Base-by-base conservation (phyloP, 2,888 invertebrate genomes). In the Marasmarcha lunaedactyla region DNA sequence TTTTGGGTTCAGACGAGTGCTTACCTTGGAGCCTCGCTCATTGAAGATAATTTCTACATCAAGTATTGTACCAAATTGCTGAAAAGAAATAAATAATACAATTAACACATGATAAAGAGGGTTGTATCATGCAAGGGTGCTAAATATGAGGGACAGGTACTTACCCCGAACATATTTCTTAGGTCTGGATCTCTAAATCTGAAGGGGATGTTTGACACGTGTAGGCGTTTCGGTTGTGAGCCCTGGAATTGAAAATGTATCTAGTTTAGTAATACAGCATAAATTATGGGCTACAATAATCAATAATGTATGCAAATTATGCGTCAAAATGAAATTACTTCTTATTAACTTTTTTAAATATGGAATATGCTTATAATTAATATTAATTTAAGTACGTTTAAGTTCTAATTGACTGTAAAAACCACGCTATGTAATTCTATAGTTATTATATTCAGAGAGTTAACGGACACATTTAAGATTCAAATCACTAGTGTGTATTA, bases 11-110 rank as follows among this genome's bases (percentile, higher is more conserved):
- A n/a, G n/a, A 30, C 30, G 30, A 11, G n/a, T 62, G 77, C 95
- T 91, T 92, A 98, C 98, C 96, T 99, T 99, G 62, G 98, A 98
- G 83, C 98, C 99, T 59, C 98, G 89, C 87, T 99, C 98, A 86
- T 99, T 99, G 89, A 98, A 99, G 83, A 98, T 98, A 69, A 98
- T 99, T 90, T 99, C 98, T 84, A 98, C 98, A 86, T 98, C 98
- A 81, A 98, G 89, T 77, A 99, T 98, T 67, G 93, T 91, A 74
- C 98, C 98, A 87, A 94, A 98, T 92, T 97, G 97, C 96, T 97
- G 89, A 70, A 91, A 90, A 74, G 69, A 63, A 84, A 84, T n/a
- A 78, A 76, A 51, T 53, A 54, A 46, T 47, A 34, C 51, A 46
- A 55, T 68, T 68, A 65, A 61, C 64, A 56, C 7, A 20, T 20